Evolutionary conservation across 2,113 vertebrate species (phyloP).

Genomic region (Thalassarche chlororhynchos): DNA sequence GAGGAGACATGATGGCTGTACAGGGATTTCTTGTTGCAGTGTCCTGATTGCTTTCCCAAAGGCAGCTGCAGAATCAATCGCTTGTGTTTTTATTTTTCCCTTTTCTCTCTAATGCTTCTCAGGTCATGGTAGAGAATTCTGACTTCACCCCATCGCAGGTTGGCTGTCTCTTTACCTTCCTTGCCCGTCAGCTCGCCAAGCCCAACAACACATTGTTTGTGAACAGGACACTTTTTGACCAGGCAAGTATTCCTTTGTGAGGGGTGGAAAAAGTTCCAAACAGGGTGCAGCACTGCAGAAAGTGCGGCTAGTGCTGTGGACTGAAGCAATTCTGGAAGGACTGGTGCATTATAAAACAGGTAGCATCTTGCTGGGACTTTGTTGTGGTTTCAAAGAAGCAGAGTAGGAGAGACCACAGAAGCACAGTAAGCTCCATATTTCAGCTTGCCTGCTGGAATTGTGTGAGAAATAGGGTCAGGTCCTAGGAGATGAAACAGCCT

Average conservation of each 20-base stretch:
- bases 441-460: not conserved
- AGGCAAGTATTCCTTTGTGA: conserved; percentile 74
- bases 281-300: not conserved
- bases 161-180: conserved; percentile 96
- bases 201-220: conserved; percentile 98
- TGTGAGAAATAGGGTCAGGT: not conserved
- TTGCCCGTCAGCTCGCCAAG: conserved; percentile 95
- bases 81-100: not conserved
- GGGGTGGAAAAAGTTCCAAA: not conserved
- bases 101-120: not conserved
- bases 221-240: conserved; percentile 96
- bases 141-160: conserved; percentile 97
- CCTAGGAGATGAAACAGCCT: not conserved
- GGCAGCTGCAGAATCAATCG: not conserved
- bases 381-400: not conserved
- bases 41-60: not conserved
- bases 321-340: not conserved
- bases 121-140: conserved; percentile 99
- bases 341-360: not conserved
- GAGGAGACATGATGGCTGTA: not conserved
- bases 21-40: not conserved
- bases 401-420: not conserved
- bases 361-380: not conserved
- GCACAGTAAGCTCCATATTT: not conserved
- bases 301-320: not conserved